Evolutionary conservation across 2,888 invertebrate species (phyloP).

Genomic region (Eudasyphora cyanicolor): DNA sequence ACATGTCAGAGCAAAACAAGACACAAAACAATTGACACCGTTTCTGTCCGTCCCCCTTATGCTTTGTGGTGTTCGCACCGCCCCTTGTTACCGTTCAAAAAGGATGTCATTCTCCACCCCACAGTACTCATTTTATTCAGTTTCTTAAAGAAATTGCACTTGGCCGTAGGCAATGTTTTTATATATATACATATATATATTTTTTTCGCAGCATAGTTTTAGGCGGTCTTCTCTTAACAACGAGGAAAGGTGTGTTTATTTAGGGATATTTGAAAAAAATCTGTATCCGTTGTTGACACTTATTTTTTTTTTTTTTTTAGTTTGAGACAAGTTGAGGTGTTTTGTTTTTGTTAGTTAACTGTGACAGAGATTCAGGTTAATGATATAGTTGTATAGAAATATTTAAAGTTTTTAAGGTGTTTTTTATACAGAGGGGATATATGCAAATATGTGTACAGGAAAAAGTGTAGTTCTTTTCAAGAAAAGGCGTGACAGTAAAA

Average conservation of each 20-base stretch:
- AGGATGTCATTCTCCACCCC: conserved; percentile 1
- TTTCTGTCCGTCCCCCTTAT: background rate
- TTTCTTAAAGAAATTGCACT: conserved; percentile 55
- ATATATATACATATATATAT: background rate
- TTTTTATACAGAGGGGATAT: background rate
- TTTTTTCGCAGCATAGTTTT: background rate
- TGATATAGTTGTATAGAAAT: conserved; percentile 7
- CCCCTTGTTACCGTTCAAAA: background rate
- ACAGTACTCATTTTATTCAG: conserved; percentile 4
- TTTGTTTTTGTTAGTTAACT: background rate
- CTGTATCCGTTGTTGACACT: conserved; percentile 28
- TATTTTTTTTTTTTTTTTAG: no score
- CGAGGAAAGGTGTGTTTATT: background rate
- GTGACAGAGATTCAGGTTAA: conserved; percentile 1
- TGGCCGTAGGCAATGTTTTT: conserved; percentile 54
- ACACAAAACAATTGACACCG: conserved; percentile 27
- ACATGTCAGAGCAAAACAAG: conserved; percentile 9
- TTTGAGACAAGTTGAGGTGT: background rate
- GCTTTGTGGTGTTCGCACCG: background rate
- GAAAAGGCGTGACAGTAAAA: no score
- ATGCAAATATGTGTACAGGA: background rate
- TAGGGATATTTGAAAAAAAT: conserved; percentile 6
- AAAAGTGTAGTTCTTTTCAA: background rate
- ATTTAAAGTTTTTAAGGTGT: background rate
- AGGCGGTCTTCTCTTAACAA: conserved; percentile 15